Percentiles rank a stretch among this genome's conserved stretches.
phyloP scores from a whole-genome alignment of 2,113 vertebrate genomes.

The Aleadryas rufinucha region DNA sequence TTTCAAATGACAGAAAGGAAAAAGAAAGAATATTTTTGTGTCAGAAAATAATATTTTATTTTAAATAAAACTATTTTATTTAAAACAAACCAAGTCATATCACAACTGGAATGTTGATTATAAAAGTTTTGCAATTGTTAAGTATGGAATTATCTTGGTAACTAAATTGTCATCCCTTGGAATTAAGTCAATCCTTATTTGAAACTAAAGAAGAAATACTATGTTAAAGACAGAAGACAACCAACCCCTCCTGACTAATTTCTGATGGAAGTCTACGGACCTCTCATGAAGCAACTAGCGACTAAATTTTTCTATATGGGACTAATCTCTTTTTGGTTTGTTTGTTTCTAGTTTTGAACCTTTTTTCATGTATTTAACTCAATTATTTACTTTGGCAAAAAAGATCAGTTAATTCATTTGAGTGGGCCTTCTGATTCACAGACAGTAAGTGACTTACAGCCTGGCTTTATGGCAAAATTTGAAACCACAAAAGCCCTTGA shows the following conservation, averaged over 20 bases:
- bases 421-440: background rate
- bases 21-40: background rate
- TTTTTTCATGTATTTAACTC: background rate
- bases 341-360: background rate
- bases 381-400: background rate
- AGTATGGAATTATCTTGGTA: background rate
- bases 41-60: background rate
- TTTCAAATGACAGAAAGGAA: conserved; percentile 19
- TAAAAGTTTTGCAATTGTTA: background rate
- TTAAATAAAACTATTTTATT: background rate
- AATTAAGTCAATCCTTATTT: background rate
- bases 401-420: background rate
- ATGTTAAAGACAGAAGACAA: background rate
- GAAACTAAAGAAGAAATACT: background rate
- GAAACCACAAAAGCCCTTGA: background rate
- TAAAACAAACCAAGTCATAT: background rate
- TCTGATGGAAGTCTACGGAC: background rate
- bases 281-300: background rate
- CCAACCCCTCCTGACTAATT: background rate
- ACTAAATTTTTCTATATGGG: background rate
- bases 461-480: background rate
- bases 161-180: background rate
- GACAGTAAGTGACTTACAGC: background rate
- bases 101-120: background rate
- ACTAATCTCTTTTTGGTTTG: background rate